Evolutionary conservation across 2,113 vertebrate genomes (phyloP).

Genomic region (Pelusios castaneus): DNA sequence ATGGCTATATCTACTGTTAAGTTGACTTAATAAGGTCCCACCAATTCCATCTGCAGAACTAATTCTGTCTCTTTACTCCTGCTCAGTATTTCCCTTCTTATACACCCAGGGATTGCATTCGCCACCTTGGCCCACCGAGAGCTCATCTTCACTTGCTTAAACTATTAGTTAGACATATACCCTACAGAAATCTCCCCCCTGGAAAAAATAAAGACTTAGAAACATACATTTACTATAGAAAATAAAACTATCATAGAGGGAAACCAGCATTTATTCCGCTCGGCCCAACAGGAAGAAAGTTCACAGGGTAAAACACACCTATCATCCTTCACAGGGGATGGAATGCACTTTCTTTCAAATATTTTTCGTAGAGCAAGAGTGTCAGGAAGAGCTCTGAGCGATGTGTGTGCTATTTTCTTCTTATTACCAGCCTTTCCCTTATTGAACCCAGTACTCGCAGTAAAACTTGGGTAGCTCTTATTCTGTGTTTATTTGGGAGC

Average conservation of each 20-base stretch:
- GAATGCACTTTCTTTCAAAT: neutral
- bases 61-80: neutral
- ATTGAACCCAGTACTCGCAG: slow-evolving; percentile 20
- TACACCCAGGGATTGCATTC: no score
- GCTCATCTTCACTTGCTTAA: neutral
- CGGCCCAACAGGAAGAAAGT: accelerated
- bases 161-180: neutral
- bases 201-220: neutral
- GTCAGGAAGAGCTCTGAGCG: neutral
- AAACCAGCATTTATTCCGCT: neutral
- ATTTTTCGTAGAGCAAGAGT: neutral
- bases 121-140: neutral
- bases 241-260: neutral
- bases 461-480: slow-evolving; percentile 47
- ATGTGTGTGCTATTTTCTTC: neutral
- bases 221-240: accelerated
- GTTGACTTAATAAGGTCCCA: no score
- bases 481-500: neutral
- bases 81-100: neutral
- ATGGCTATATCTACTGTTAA: no score
- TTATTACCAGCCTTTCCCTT: accelerated
- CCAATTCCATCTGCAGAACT: neutral
- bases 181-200: accelerated
- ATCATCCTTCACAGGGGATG: neutral
- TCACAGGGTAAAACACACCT: neutral